Evolutionary conservation across 1,140 invertebrate genomes (phyloP).

Genomic region (Muscidifurax raptorellus): DNA sequence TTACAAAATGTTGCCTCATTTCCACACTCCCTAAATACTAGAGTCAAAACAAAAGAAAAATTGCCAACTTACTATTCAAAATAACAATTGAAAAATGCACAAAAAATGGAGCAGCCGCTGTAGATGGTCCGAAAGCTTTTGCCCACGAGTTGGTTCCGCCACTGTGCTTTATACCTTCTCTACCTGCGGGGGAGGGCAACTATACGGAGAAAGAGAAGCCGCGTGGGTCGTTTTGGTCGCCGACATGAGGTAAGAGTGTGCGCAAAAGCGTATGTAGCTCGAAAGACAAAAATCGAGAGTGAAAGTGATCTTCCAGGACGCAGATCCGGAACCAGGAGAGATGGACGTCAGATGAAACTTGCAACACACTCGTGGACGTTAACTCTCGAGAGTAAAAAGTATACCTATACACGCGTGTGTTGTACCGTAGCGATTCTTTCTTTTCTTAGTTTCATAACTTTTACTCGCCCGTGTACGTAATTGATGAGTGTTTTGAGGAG

Average conservation of each 20-base stretch:
- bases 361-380: neutral
- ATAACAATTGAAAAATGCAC: neutral
- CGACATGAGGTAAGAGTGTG: conserved; percentile 21
- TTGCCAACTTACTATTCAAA: neutral
- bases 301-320: conserved; percentile 65
- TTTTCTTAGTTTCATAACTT: neutral
- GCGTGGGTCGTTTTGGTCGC: conserved; percentile 45
- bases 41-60: neutral
- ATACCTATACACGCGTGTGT: neutral
- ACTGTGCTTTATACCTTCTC: conserved; percentile 52
- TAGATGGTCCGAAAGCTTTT: conserved; percentile 41
- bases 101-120: neutral
- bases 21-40: too few relatives aligned
- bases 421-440: neutral
- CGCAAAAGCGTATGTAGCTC: neutral
- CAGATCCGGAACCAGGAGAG: conserved; percentile 61
- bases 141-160: conserved; percentile 18
- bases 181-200: conserved; percentile 17
- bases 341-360: conserved; percentile 26
- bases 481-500: neutral
- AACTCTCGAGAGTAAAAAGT: neutral
- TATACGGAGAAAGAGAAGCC: conserved; percentile 47
- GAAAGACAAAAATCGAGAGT: conserved; percentile 65
- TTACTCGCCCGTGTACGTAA: neutral
- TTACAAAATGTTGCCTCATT: too few relatives aligned